phyloP scores from a whole-genome alignment of 2,888 invertebrate genomes.

The Chelonus formosanus region DNA sequence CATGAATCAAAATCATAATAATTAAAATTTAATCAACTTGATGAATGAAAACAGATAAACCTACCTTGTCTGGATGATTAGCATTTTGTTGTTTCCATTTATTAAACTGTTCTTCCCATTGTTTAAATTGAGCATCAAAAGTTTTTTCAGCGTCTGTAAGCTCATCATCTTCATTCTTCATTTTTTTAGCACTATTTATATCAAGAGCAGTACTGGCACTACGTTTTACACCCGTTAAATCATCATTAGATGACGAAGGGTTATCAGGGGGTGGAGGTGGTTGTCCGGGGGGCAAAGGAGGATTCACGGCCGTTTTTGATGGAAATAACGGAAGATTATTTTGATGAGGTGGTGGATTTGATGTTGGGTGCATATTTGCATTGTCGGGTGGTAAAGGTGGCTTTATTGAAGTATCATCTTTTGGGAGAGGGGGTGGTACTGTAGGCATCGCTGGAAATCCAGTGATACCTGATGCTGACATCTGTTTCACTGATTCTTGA shows the following conservation, averaged over 20 bases:
- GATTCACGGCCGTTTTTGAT: constrained; percentile 50
- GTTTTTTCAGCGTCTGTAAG: constrained; percentile 78
- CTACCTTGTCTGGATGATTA: constrained; percentile 87
- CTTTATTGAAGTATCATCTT: constrained; percentile 60
- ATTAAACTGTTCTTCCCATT: constrained; percentile 92
- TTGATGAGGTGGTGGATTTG: constrained; percentile 53
- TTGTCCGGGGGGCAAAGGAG: constrained; percentile 57
- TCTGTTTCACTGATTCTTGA: constrained; percentile 67
- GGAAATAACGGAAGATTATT: constrained; percentile 59
- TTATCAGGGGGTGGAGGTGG: constrained; percentile 54
- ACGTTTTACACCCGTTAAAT: constrained; percentile 50
- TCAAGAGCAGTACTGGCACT: constrained; percentile 48
- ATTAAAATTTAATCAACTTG: too few species aligned
- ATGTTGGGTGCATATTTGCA: constrained; percentile 56
- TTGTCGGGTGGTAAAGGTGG: constrained; percentile 66
- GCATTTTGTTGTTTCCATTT: constrained; percentile 92
- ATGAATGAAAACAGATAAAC: constrained; percentile 33
- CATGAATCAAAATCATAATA: too few species aligned
- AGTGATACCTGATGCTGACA: constrained; percentile 51
- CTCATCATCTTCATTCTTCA: constrained; percentile 59
- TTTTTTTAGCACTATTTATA: constrained; percentile 58
- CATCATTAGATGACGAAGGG: constrained; percentile 42
- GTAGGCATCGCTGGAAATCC: constrained; percentile 57
- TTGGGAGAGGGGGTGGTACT: constrained; percentile 57
- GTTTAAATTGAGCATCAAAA: constrained; percentile 87